These are phyloP conservation scores for Scophthalmus maximus DNA, from an alignment of 2,113 vertebrate genomes.

Conservation along the genomic window DNA sequence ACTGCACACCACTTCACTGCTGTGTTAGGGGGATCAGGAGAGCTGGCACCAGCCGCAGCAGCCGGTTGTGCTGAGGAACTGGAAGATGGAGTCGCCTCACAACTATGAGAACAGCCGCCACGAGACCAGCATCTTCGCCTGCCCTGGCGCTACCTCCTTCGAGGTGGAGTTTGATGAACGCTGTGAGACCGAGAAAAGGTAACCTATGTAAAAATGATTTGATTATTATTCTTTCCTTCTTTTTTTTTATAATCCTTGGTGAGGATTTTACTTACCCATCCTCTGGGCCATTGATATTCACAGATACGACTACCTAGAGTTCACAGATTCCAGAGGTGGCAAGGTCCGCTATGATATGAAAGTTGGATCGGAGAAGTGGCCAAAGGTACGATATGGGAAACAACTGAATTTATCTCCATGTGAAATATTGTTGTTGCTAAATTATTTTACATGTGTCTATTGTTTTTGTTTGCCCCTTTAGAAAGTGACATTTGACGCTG, in stretches of 20 bases:
- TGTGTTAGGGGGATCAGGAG: conserved; percentile 89
- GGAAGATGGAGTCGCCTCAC: conserved; percentile 94
- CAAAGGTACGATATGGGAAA: conserved; percentile 84
- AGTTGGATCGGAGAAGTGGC: conserved; percentile 97
- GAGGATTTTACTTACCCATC: neutral
- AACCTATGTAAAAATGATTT: neutral
- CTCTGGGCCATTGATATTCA: neutral
- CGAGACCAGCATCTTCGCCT: conserved; percentile 92
- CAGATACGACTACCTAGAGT: conserved; percentile 98
- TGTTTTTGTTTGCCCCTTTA: conserved; percentile 78
- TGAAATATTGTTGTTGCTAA: neutral
- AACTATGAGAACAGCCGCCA: conserved; percentile 97
- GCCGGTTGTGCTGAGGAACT: conserved; percentile 92
- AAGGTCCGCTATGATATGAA: conserved; percentile 97
- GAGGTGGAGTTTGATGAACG: conserved; percentile 97
- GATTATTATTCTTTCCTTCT: neutral
- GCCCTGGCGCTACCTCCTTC: conserved; percentile 93
- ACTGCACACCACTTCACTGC: neutral
- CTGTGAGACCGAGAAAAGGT: conserved; percentile 98
- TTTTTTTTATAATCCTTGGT: neutral
- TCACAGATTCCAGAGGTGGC: conserved; percentile 94
- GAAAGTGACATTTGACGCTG: conserved; percentile 97
- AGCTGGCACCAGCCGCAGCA: conserved; percentile 90
- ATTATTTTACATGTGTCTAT: neutral
- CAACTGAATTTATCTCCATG: neutral